Evolutionary conservation across 2,888 invertebrate species (phyloP), one percentile per base, ranked within the genome.

Genomic region (Cecidostiba fungosa): DNA sequence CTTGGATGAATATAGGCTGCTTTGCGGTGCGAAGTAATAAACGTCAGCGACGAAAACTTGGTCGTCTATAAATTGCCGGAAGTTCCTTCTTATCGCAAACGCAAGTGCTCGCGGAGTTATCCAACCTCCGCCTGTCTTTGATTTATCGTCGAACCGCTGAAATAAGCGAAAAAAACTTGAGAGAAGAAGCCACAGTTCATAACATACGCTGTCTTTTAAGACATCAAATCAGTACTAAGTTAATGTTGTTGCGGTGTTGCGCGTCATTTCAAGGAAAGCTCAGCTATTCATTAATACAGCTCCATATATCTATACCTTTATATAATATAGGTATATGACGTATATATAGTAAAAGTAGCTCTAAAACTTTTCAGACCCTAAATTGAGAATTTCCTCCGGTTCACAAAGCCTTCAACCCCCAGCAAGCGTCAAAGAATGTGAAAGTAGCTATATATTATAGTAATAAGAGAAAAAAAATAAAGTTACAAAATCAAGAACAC

Each of bases 61-160:
- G 85, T 81, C 77, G 87, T 86, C 85, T 87, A 88, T 88, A 90
- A 90, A 90, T 90, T 90, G 89, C 89, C 88, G 88, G 89, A 90
- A 90, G 89, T 90, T 90, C 88, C 87, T 86, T 84, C 87, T 87
- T 84, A 87, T 87, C 87, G 85, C 39, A 66, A 54, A 80, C 47
- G 82, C 43, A 77, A 74, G 36, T 16, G 62, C 69, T 32, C 39
- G 14, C 66, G 62, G 62, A 29, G 23, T 43, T 78, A 66, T 70
- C 62, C 70, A 80, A 85, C 76, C 72, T 87, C 69, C 73, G 54
- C 69, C 50, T 77, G 62, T 70, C 82, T 81, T 70, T 85, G 87
- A 85, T 87, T 85, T 87, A 87, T 85, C 72, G 80, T 23, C 83
- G 59, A 66, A 32, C 1, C 6, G 26, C 16, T 19, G 43, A 12